Percentiles rank a stretch among this genome's conserved stretches.
Conservation (phyloP, 1,140 invertebrate species). For the Pararge aegeria region DNA sequence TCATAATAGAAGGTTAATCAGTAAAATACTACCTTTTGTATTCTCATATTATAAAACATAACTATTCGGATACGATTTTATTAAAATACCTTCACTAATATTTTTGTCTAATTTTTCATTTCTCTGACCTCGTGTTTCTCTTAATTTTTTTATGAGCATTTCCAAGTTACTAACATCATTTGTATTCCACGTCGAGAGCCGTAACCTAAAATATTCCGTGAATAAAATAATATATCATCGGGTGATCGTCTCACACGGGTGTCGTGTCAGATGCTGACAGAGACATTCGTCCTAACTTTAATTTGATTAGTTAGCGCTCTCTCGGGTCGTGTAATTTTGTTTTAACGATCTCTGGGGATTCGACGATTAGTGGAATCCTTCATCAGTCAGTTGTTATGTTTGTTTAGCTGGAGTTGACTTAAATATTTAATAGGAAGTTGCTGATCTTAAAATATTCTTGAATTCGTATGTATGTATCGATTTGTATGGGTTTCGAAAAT, state of each 20-base stretch:
- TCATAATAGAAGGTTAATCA: too few relatives aligned
- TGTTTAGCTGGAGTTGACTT: slow-evolving; percentile 5
- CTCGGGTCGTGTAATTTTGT: slow-evolving; percentile 25
- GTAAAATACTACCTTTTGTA: too few relatives aligned
- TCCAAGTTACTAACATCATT: neutral
- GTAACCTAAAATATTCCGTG: neutral
- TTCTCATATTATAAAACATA: too few relatives aligned
- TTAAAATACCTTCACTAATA: too few relatives aligned
- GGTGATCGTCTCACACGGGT: neutral
- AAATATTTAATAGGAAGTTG: too few relatives aligned
- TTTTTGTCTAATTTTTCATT: neutral
- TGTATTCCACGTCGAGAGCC: neutral
- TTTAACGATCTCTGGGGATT: slow-evolving; percentile 20
- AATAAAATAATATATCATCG: slow-evolving; percentile 5
- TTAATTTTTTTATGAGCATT: neutral
- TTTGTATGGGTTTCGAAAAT: too few relatives aligned
- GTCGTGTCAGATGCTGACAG: slow-evolving; percentile 43
- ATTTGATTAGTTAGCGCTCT: slow-evolving; percentile 43
- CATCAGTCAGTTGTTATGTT: neutral
- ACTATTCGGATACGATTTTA: too few relatives aligned
- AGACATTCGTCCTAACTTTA: slow-evolving; percentile 50
- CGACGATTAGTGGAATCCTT: slow-evolving; percentile 12
- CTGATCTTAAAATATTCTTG: too few relatives aligned
- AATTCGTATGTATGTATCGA: too few relatives aligned
- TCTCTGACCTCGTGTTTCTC: neutral